A percentile compares a stretch with the other conserved stretches of the same genome.
phyloP scores from a whole-genome alignment of 2,113 vertebrate species.

The Campylomormyrus tamandua region DNA sequence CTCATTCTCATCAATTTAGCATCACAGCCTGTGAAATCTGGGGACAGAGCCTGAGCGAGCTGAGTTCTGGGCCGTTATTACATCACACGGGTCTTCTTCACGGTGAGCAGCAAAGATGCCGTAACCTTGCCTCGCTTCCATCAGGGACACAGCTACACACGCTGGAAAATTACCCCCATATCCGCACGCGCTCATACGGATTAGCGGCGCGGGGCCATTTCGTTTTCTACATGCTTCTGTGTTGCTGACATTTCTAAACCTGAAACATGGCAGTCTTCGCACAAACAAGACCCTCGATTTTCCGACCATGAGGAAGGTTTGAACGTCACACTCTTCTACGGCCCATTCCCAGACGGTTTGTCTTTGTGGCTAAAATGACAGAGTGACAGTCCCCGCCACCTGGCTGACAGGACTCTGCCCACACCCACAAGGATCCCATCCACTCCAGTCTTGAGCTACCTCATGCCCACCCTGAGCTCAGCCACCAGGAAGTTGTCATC shows the following conservation, averaged over 20 bases:
- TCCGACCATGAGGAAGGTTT: neutral
- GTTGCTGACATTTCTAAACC: neutral
- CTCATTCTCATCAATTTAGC: neutral
- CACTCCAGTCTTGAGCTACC: neutral
- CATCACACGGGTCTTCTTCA: neutral
- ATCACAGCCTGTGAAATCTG: neutral
- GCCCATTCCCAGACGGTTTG: neutral
- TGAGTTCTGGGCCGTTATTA: neutral
- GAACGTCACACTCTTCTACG: neutral
- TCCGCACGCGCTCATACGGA: neutral
- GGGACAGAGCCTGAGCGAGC: neutral
- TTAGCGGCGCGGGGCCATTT: neutral
- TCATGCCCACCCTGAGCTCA: neutral
- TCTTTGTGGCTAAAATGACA: neutral
- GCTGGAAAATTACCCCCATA: neutral
- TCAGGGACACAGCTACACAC: neutral
- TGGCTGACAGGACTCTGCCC: neutral
- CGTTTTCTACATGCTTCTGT: neutral
- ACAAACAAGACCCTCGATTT: neutral
- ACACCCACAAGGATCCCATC: neutral
- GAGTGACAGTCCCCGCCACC: neutral
- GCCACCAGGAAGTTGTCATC: constrained; percentile 11
- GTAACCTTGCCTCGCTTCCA: neutral
- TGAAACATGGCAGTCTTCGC: neutral
- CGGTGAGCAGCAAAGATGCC: neutral